Conservation (phyloP, 2,797 vertebrate species). For the Bradypus variegatus region DNA sequence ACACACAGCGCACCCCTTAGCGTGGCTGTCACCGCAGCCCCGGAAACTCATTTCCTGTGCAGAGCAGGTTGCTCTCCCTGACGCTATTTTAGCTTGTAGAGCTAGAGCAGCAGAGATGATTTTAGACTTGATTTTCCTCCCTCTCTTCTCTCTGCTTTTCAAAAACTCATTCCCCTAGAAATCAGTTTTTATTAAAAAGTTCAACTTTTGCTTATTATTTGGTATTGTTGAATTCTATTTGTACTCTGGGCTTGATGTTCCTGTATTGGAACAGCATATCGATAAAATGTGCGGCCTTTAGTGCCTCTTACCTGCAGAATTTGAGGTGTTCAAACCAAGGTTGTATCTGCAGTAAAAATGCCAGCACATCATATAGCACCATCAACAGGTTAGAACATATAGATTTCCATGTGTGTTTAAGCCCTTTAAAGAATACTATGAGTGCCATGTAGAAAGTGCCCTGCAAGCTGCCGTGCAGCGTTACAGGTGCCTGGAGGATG, state of each 20-base stretch:
- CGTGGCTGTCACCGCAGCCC: neutral
- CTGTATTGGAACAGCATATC: neutral
- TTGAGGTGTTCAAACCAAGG: neutral
- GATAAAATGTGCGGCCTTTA: neutral
- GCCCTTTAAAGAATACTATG: neutral
- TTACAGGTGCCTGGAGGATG: neutral
- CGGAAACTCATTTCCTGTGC: slow-evolving; percentile 7
- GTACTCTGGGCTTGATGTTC: neutral
- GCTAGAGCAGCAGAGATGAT: neutral
- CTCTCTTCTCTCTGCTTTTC: neutral
- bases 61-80: neutral
- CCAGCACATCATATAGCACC: neutral
- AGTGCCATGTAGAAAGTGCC: neutral
- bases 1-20: neutral
- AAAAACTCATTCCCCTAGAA: neutral
- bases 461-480: accelerated
- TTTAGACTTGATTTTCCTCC: neutral
- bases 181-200: neutral
- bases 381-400: too few species aligned
- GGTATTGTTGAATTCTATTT: neutral
- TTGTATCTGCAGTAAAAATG: neutral
- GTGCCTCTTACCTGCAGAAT: neutral
- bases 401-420: neutral
- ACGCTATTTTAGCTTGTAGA: neutral
- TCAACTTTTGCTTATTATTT: neutral